A percentile compares a stretch with the other conserved stretches of the same genome.
These are phyloP conservation scores for Mesocricetus auratus DNA, from an alignment of 2,113 vertebrate genomes.

Conservation along the genomic window DNA sequence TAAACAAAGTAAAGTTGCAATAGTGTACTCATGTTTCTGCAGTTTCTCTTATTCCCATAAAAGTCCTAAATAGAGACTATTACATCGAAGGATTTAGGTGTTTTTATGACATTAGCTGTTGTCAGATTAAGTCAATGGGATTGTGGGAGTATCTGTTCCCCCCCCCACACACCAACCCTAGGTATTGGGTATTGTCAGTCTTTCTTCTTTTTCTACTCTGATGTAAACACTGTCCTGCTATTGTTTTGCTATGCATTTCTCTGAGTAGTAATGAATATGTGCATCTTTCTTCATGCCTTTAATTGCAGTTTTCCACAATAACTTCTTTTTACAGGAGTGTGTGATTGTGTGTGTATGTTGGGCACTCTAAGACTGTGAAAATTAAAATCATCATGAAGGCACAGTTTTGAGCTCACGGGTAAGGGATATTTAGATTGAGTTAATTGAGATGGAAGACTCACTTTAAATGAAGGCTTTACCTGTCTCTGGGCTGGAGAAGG, in stretches of 20 bases:
- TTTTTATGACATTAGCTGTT: neutral
- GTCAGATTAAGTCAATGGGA: neutral
- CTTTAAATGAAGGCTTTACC: neutral
- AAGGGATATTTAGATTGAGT: neutral
- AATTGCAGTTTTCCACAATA: neutral
- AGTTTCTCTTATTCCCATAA: slow-evolving; percentile 7
- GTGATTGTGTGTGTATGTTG: neutral
- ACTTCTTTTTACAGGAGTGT: neutral
- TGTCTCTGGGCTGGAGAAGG: neutral
- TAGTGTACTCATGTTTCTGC: neutral
- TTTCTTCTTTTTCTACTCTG: slow-evolving; percentile 10
- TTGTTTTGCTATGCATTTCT: neutral
- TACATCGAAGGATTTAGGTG: neutral
- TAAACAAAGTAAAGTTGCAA: neutral
- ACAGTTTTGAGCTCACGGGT: neutral
- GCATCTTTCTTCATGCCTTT: neutral
- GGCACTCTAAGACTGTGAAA: neutral
- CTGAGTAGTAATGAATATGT: neutral
- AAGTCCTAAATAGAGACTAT: neutral
- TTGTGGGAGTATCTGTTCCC: neutral
- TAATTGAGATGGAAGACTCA: neutral
- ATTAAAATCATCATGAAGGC: neutral
- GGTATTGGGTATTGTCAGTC: neutral
- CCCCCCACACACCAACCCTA: fast-evolving
- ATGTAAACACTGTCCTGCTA: neutral